Evolutionary conservation across 2,888 invertebrate genomes (phyloP).

Genomic region (Barypeithes pellucidus): DNA sequence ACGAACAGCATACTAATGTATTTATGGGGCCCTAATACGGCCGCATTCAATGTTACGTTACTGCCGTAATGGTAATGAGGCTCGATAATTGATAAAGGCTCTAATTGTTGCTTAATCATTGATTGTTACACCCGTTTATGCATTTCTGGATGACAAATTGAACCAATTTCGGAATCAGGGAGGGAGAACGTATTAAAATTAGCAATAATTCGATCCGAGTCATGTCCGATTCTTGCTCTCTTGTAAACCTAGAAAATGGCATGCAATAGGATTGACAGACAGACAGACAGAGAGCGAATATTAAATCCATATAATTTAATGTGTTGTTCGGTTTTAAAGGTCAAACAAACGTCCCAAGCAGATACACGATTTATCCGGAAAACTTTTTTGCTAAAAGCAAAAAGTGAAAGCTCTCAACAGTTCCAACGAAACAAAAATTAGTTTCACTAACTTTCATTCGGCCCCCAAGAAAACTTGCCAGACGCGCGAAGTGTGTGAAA

Average conservation of each 20-base stretch:
- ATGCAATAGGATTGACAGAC: too few species aligned
- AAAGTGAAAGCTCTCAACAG: slow-evolving; percentile 24
- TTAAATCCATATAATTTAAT: too few species aligned
- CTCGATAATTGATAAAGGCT: slow-evolving; percentile 39
- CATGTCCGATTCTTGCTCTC: too few species aligned
- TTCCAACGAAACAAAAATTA: slow-evolving; percentile 34
- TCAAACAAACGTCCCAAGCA: too few species aligned
- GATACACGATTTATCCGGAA: slow-evolving; percentile 1
- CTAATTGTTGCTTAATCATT: slow-evolving; percentile 31
- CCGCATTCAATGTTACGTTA: slow-evolving; percentile 38
- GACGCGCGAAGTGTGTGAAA: slow-evolving; percentile 31
- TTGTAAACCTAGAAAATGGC: too few species aligned
- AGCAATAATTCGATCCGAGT: neutral
- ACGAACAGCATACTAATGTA: slow-evolving; percentile 21
- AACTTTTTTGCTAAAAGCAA: slow-evolving; percentile 17
- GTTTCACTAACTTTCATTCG: slow-evolving; percentile 34
- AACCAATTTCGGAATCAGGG: neutral
- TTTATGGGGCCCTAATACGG: slow-evolving; percentile 22
- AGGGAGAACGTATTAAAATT: neutral
- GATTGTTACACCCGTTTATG: slow-evolving; percentile 23
- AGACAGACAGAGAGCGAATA: too few species aligned
- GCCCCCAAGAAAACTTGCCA: slow-evolving; percentile 17
- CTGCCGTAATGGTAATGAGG: slow-evolving; percentile 35
- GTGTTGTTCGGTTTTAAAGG: too few species aligned
- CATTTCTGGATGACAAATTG: slow-evolving; percentile 11